Conservation (phyloP, 53 echinoderm and acorn worm species). For the Temnopleurus reevesii region DNA sequence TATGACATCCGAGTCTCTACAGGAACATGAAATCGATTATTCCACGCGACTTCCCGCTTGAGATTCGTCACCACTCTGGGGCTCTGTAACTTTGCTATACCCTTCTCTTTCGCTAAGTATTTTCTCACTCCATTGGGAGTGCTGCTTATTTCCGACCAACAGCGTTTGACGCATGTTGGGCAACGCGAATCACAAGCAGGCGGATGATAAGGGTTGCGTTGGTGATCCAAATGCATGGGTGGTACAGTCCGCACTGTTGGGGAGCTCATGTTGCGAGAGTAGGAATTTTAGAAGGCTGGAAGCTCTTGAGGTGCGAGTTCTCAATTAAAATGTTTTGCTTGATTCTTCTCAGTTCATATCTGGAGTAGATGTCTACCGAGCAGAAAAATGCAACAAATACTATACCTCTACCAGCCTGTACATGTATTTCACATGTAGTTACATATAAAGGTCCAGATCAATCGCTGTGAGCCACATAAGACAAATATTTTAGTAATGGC, state of each 20-base stretch:
- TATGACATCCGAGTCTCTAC: not conserved
- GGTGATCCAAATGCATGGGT: not conserved
- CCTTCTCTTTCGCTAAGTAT: not conserved
- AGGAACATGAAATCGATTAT: constrained; percentile 25
- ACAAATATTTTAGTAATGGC: no score
- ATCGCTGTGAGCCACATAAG: no score
- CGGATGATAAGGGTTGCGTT: constrained; percentile 42
- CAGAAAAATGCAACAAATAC: no score
- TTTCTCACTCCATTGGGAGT: not conserved
- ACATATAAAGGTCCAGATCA: no score
- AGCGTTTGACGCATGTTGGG: constrained; percentile 15
- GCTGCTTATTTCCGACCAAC: not conserved
- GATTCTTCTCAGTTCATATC: no score
- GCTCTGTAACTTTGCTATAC: not conserved
- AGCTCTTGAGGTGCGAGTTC: no score
- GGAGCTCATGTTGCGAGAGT: not conserved
- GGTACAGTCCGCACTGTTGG: not conserved
- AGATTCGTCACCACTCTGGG: not conserved
- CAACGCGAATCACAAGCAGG: constrained; percentile 34
- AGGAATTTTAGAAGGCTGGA: not conserved
- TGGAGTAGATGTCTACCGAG: no score
- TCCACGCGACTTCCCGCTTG: constrained; percentile 39
- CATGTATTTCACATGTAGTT: no score
- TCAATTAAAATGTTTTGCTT: no score
- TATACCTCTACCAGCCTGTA: no score